phyloP scores from a whole-genome alignment of 2,888 invertebrate species.

The Drosophila nr. medialis region DNA sequence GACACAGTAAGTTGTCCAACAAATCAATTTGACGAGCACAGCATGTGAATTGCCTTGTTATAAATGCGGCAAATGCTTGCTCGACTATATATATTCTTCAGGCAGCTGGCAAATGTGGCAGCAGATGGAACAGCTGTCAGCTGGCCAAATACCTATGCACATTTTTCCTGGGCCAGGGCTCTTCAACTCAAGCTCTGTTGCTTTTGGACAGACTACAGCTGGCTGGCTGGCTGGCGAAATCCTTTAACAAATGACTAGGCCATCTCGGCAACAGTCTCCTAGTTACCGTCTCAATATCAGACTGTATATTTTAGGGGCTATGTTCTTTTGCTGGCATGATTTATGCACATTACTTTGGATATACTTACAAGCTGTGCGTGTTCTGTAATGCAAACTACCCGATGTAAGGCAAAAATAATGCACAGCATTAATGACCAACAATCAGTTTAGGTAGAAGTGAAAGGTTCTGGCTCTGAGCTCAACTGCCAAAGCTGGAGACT shows the following conservation, averaged over 20 bases:
- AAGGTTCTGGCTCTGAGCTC: constrained; percentile 3
- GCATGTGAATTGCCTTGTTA: constrained; percentile 45
- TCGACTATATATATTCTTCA: neutral
- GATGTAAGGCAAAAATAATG: constrained; percentile 49
- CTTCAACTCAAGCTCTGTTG: neutral
- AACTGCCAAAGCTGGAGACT: constrained; percentile 9
- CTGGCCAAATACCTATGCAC: constrained; percentile 31
- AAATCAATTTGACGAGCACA: constrained; percentile 54
- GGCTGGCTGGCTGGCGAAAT: constrained; percentile 31
- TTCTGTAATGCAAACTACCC: constrained; percentile 38
- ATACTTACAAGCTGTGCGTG: constrained; percentile 14
- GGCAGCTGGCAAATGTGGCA: constrained; percentile 5
- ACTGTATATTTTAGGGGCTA: constrained; percentile 8
- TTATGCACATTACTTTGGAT: constrained; percentile 52
- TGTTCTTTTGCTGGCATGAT: constrained; percentile 47
- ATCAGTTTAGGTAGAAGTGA: constrained; percentile 35
- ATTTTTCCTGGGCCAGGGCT: constrained; percentile 15
- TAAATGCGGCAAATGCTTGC: constrained; percentile 57
- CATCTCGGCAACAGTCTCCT: constrained; percentile 19
- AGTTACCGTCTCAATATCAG: constrained; percentile 12
- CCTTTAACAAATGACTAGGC: constrained; percentile 63
- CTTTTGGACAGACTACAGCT: neutral
- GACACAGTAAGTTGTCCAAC: constrained; percentile 35
- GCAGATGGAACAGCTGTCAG: constrained; percentile 38
- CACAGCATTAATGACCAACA: constrained; percentile 52